Percentiles rank a stretch among this genome's conserved stretches.
These are phyloP conservation scores for Amiota minor DNA, from an alignment of 2,888 invertebrate species.

Conservation along the genomic window DNA sequence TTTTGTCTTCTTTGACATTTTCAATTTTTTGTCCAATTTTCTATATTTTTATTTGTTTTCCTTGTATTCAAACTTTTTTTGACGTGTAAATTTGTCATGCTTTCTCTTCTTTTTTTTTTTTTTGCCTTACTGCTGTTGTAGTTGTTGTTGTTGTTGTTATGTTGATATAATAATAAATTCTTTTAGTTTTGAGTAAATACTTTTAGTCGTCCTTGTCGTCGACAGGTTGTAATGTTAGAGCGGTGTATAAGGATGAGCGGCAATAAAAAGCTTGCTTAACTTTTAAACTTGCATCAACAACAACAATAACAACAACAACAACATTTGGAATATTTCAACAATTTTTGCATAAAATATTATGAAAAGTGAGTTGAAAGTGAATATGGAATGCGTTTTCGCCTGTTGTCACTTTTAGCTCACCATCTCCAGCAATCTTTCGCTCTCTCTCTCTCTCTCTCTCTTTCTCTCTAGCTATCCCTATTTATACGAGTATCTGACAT, in stretches of 20 bases:
- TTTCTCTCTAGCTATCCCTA: too few species aligned
- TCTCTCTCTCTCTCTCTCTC: too few species aligned
- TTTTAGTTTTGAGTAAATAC: constrained; percentile 52
- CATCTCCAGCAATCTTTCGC: too few species aligned
- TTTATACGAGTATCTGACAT: too few species aligned
- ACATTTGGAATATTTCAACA: constrained; percentile 58
- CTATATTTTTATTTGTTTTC: constrained; percentile 31
- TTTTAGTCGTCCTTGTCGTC: constrained; percentile 3
- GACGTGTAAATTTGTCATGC: constrained; percentile 13
- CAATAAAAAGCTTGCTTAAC: constrained; percentile 1
- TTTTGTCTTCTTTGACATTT: neutral
- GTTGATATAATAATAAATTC: constrained; percentile 64
- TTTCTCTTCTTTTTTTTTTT: neutral
- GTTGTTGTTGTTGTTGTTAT: constrained; percentile 30
- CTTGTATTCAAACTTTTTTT: constrained; percentile 32
- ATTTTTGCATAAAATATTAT: constrained; percentile 65
- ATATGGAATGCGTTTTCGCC: constrained; percentile 44
- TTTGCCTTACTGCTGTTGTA: neutral
- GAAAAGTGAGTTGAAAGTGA: constrained; percentile 51
- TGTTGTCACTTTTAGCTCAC: neutral
- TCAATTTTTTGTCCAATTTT: neutral
- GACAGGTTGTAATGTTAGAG: neutral
- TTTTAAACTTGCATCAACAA: constrained; percentile 2
- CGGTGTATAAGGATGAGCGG: neutral
- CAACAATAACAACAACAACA: constrained; percentile 11